These are phyloP conservation scores for Lasioglossum pauxillum DNA, from an alignment of 2,888 invertebrate genomes.

Conservation along the genomic window DNA sequence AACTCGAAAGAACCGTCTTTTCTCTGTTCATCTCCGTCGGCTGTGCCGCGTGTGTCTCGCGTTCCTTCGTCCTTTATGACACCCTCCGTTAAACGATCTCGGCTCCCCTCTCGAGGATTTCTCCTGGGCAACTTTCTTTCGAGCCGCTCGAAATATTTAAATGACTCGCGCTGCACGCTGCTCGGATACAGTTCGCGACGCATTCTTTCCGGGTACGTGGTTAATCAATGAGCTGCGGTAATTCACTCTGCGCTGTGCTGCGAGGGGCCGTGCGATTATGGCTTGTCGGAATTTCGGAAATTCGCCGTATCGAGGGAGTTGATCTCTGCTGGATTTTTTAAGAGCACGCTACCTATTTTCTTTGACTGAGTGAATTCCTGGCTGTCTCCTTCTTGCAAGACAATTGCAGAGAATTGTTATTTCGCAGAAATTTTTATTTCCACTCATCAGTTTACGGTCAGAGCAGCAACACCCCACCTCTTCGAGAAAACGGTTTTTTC, in stretches of 20 bases:
- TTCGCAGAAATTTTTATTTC: background rate
- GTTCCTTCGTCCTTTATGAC: conserved; percentile 56
- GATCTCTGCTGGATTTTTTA: background rate
- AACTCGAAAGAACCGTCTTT: conserved; percentile 76
- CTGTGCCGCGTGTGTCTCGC: background rate
- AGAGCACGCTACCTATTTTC: background rate
- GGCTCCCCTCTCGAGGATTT: conserved; percentile 37
- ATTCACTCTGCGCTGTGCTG: background rate
- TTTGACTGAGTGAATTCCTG: background rate
- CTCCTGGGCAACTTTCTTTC: conserved; percentile 12
- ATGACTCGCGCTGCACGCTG: background rate
- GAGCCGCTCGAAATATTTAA: conserved; percentile 28
- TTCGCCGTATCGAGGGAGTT: background rate
- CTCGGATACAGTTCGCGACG: background rate
- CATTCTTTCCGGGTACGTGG: background rate
- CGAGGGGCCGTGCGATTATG: background rate
- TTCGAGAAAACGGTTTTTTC: conserved; percentile 66
- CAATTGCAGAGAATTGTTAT: no score
- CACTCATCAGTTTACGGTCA: background rate
- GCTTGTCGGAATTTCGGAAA: background rate
- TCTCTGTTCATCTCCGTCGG: conserved; percentile 43
- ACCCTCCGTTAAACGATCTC: conserved; percentile 51
- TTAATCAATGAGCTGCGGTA: conserved; percentile 6
- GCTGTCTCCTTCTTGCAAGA: no score
- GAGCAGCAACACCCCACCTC: background rate